Percentiles rank a stretch among this genome's conserved stretches.
phyloP scores from a whole-genome alignment of 1,140 invertebrate genomes.

The Trichonephila clavata region DNA sequence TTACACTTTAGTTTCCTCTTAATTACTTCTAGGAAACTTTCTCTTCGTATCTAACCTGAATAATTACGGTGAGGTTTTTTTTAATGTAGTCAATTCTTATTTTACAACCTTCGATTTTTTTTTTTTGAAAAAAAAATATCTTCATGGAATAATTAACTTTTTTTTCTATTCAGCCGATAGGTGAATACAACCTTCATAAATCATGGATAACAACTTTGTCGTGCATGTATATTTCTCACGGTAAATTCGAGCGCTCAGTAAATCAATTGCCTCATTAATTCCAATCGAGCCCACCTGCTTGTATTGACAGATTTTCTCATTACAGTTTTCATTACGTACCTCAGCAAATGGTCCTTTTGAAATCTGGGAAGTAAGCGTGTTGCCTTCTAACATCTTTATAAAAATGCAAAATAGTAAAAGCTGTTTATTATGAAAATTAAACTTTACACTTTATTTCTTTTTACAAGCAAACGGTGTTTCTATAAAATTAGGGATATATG shows the following conservation, averaged over 20 bases:
- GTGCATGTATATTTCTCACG: slow-evolving; percentile 31
- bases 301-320: slow-evolving; percentile 42
- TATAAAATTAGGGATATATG: too few relatives aligned
- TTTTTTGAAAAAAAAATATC: not conserved
- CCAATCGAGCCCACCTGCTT: slow-evolving; percentile 37
- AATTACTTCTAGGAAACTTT: too few relatives aligned
- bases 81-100: too few relatives aligned
- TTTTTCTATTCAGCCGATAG: not conserved
- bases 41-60: too few relatives aligned
- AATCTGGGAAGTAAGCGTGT: not conserved
- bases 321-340: slow-evolving; percentile 48
- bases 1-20: too few relatives aligned
- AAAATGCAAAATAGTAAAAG: not conserved
- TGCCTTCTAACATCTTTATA: not conserved
- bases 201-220: not conserved
- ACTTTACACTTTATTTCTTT: too few relatives aligned
- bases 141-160: not conserved
- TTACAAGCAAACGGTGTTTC: too few relatives aligned
- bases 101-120: too few relatives aligned
- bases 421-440: too few relatives aligned
- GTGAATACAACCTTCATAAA: not conserved
- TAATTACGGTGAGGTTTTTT: too few relatives aligned
- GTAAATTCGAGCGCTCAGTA: slow-evolving; percentile 12
- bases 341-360: not conserved
- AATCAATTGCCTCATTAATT: slow-evolving; percentile 66